These are phyloP conservation scores for Pangasius sanitwongsei DNA, from an alignment of 2,797 vertebrate species.

Conservation along the genomic window DNA sequence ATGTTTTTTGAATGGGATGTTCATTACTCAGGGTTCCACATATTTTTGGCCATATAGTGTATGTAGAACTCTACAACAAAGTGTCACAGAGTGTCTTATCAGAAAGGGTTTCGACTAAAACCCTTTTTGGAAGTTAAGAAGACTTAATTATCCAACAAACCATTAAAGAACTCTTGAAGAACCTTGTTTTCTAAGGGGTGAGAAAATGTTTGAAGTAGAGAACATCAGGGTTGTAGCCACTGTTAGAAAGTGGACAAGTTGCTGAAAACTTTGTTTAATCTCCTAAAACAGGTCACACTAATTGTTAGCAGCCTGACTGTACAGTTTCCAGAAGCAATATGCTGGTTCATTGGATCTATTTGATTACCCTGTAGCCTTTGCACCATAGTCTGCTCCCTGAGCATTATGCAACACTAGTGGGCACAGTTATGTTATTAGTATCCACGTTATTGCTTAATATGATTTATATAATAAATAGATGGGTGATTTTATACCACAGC, in stretches of 20 bases:
- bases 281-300: neutral
- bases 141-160: neutral
- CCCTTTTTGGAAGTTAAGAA: neutral
- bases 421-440: neutral
- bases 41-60: neutral
- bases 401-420: neutral
- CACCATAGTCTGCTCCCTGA: neutral
- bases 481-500: neutral
- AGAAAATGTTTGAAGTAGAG: neutral
- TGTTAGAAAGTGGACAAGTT: neutral
- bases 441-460: neutral
- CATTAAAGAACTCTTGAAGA: neutral
- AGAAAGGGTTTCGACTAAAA: too few relatives aligned
- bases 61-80: neutral
- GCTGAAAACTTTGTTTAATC: neutral
- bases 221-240: neutral
- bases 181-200: neutral
- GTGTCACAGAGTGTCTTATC: neutral
- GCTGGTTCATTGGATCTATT: neutral
- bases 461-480: neutral
- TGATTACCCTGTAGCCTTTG: neutral
- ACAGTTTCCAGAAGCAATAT: neutral
- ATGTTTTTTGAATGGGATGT: neutral
- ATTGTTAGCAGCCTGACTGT: neutral
- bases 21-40: too few relatives aligned